Evolutionary conservation across 2,888 invertebrate species (phyloP).

Genomic region (Dendrolimus houi): DNA sequence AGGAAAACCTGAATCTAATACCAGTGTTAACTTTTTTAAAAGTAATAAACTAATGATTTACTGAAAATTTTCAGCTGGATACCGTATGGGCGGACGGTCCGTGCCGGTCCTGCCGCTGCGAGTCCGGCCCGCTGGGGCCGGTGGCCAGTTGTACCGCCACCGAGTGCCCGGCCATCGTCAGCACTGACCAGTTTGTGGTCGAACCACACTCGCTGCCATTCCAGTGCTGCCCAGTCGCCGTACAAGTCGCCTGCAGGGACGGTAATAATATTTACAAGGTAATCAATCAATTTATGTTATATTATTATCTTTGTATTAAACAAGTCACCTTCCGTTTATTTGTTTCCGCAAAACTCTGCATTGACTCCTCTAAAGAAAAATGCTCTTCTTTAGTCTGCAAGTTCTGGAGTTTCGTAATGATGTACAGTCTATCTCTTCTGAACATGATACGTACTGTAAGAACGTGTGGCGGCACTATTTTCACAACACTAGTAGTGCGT

Average conservation of each 20-base stretch:
- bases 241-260: conserved; percentile 74
- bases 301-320: not conserved
- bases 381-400: not conserved
- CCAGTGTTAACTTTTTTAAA: no score
- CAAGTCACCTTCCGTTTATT: not conserved
- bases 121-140: conserved; percentile 20
- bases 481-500: no score
- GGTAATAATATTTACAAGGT: conserved; percentile 65
- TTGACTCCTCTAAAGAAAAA: not conserved
- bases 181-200: conserved; percentile 69
- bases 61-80: conserved; percentile 48
- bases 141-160: conserved; percentile 60
- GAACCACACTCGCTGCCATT: conserved; percentile 56
- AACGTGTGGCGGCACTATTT: no score
- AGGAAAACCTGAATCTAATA: no score
- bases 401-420: no score
- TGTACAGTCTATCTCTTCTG: no score
- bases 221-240: conserved; percentile 74
- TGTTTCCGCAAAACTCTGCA: not conserved
- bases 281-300: conserved; percentile 1
- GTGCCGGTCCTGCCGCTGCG: conserved; percentile 80
- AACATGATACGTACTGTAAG: no score
- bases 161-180: conserved; percentile 66
- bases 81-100: conserved; percentile 83
- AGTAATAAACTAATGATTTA: no score